These are phyloP conservation scores for Netelia inedita DNA, from an alignment of 2,888 invertebrate genomes.

Conservation along the genomic window DNA sequence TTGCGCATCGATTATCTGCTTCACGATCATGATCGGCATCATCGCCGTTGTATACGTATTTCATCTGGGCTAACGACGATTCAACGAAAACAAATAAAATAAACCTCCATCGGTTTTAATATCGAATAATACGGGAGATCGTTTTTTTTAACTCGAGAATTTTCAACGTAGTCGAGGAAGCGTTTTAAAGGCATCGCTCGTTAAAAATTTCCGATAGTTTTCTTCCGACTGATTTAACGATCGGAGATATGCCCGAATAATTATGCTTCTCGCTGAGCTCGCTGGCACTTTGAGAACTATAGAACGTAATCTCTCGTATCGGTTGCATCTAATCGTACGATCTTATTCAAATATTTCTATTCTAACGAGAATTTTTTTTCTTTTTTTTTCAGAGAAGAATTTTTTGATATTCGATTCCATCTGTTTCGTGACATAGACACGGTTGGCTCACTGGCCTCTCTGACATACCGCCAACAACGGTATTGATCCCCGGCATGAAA, in stretches of 20 bases:
- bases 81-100: neutral
- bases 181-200: too few relatives aligned
- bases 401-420: constrained; percentile 19
- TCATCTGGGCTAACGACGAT: constrained; percentile 48
- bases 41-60: constrained; percentile 65
- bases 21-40: constrained; percentile 59
- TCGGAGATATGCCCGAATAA: too few relatives aligned
- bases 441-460: constrained; percentile 4
- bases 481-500: constrained; percentile 78
- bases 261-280: too few relatives aligned
- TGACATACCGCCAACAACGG: constrained; percentile 43
- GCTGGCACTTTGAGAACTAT: too few relatives aligned
- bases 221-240: too few relatives aligned
- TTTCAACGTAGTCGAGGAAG: too few relatives aligned
- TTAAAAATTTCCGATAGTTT: too few relatives aligned
- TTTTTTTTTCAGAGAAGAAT: neutral
- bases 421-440: constrained; percentile 40
- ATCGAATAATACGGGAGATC: neutral
- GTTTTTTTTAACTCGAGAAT: neutral
- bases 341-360: neutral
- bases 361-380: neutral
- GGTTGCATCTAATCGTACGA: neutral
- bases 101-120: neutral
- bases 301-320: neutral
- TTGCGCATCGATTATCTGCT: constrained; percentile 63